A percentile compares a stretch with the other conserved stretches of the same genome.
Conservation (phyloP, 2,797 vertebrate genomes). For the Gobio occitaniae region DNA sequence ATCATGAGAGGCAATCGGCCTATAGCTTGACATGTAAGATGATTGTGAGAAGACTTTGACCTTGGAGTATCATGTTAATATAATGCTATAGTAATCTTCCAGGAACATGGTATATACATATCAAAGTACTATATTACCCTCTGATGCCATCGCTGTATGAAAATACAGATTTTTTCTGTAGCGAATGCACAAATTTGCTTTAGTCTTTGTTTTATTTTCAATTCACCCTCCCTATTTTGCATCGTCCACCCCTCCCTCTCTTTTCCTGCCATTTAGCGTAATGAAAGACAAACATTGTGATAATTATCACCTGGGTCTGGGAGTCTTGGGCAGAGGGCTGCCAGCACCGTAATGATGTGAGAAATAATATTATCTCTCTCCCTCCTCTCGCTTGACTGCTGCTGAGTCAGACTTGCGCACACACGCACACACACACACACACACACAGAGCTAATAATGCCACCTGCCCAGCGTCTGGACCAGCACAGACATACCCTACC, state of each 20-base stretch:
- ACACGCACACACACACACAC: neutral
- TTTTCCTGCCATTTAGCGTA: constrained; percentile 72
- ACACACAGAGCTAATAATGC: constrained; percentile 31
- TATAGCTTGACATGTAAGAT: neutral
- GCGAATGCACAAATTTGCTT: constrained; percentile 2
- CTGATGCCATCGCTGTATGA: neutral
- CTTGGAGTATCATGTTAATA: neutral
- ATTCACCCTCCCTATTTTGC: constrained; percentile 45
- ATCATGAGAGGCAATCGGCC: neutral
- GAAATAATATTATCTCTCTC: constrained; percentile 82
- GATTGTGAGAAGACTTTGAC: constrained; percentile 6
- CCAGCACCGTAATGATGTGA: constrained; percentile 73
- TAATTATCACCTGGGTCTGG: constrained; percentile 76
- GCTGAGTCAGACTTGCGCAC: constrained; percentile 75
- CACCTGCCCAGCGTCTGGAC: constrained; percentile 26
- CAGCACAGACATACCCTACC: neutral
- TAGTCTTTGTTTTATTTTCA: constrained; percentile 38
- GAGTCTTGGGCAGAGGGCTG: constrained; percentile 65
- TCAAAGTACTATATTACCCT: neutral
- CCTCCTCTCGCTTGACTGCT: constrained; percentile 69
- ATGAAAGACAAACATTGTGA: constrained; percentile 83
- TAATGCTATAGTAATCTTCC: neutral
- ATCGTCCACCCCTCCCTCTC: constrained; percentile 51
- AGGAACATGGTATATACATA: neutral
- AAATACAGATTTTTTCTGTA: neutral